Conservation (phyloP, 2,888 invertebrate genomes). For the Ectemnius continuus region DNA sequence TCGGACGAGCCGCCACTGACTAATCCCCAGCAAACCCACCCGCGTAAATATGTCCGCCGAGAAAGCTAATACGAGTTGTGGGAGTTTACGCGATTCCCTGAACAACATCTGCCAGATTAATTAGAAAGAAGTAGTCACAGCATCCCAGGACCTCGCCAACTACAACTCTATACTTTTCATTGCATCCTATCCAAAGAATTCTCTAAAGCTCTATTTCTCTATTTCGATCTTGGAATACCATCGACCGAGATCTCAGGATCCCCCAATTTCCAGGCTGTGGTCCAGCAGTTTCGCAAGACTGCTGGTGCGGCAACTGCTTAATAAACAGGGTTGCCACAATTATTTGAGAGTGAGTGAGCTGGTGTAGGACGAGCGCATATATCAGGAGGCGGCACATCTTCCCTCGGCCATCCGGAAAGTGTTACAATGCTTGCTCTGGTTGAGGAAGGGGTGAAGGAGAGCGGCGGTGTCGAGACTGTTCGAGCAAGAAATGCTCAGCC, state of each 20-base stretch:
- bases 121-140: no score
- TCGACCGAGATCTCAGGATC: no score
- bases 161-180: no score
- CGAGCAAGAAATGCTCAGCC: background rate
- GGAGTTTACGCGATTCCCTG: no score
- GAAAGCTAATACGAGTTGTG: background rate
- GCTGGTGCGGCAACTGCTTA: background rate
- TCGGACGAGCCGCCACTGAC: conserved; percentile 28
- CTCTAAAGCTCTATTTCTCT: no score
- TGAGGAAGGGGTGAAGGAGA: conserved; percentile 13
- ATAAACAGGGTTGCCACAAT: background rate
- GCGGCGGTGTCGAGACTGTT: conserved; percentile 26
- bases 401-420: conserved; percentile 20
- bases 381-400: conserved; percentile 18
- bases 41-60: conserved; percentile 10
- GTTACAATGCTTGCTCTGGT: conserved; percentile 21
- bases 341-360: background rate
- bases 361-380: background rate
- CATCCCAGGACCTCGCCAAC: no score
- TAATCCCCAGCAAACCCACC: conserved; percentile 18
- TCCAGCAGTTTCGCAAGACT: background rate
- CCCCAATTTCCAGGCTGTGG: background rate
- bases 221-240: no score
- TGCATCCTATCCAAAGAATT: no score
- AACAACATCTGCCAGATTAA: no score